Base-by-base conservation (phyloP, 2,797 vertebrate genomes). In the Paramormyrops hopkinsi region DNA sequence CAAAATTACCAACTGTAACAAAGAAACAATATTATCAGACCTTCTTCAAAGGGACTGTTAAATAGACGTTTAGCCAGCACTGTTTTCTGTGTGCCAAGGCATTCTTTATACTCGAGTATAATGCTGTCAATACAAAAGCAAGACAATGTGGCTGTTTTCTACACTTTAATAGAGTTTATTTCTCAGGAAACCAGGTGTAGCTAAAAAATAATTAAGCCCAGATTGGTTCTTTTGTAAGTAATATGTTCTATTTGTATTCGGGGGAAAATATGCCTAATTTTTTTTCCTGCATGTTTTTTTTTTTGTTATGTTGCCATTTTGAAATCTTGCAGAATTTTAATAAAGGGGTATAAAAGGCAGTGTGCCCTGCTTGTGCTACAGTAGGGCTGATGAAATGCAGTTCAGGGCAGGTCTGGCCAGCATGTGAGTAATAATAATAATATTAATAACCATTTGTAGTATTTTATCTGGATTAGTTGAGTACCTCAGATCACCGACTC, bases 1-100 rank as follows among this genome's bases (percentile, higher is more conserved):
- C 92, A 91, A 90, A 88, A 91, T 91, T 90, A 90, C 92, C 91
- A 91, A 88, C 90, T 92, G 92, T 92, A 59, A 92, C 90, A 89
- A 90, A 76, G 89, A 90, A 87, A 89, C 91, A 89, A 90, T 85
- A 87, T 91, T 92, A 91, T 92, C 91, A 91, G 91, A 93, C 90
- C 89, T 88, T 88, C 88, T 79, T 90, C 88, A 69, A 48, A 90
- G 91, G 91, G 91, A 91, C 84, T 92, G 92, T 92, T 91, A 91
- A 93, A 86, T 90, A 91, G 90, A 91, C 92, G 89, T 88, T 92
- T 91, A 92, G 90, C 90, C 90, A 91, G 92, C 89, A 90, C 53
- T 84, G n/a, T 89, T 90, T 88, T 88, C 89, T 54, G 84, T 89
- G 88, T 87, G 87, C 90, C 90, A 90, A 89, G 89, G 82, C 90